A percentile compares a stretch with the other conserved stretches of the same genome.
phyloP scores from a whole-genome alignment of 2,888 invertebrate species.

The Serripes groenlandicus region DNA sequence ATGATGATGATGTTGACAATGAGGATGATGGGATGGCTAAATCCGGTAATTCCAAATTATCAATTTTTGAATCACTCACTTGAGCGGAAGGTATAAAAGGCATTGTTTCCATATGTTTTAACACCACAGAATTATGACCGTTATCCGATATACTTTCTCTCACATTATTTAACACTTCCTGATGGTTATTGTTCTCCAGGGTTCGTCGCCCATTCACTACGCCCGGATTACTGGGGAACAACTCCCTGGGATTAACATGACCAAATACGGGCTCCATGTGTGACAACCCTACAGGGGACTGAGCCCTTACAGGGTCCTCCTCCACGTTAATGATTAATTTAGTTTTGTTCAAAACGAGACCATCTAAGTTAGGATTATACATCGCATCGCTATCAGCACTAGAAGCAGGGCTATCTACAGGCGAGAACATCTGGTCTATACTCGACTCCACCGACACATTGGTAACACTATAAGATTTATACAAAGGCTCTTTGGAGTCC shows the following conservation, averaged over 20 bases:
- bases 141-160: slow-evolving; percentile 23
- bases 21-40: background rate
- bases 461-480: slow-evolving; percentile 82
- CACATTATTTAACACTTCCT: slow-evolving; percentile 12
- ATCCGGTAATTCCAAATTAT: slow-evolving; percentile 41
- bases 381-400: slow-evolving; percentile 80
- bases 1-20: slow-evolving; percentile 10
- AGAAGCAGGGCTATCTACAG: slow-evolving; percentile 71
- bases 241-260: slow-evolving; percentile 16
- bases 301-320: background rate
- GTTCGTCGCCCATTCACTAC: slow-evolving; percentile 13
- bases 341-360: background rate
- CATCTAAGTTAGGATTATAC: slow-evolving; percentile 76
- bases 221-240: slow-evolving; percentile 42
- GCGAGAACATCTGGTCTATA: slow-evolving; percentile 69
- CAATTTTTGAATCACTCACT: slow-evolving; percentile 56
- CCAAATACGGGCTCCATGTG: background rate
- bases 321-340: background rate
- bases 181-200: slow-evolving; percentile 15
- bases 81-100: slow-evolving; percentile 58
- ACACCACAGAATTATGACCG: slow-evolving; percentile 20
- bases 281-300: background rate
- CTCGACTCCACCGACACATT: slow-evolving; percentile 77
- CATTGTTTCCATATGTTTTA: slow-evolving; percentile 61
- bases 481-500: slow-evolving; percentile 73